Percentiles rank a stretch among this genome's conserved stretches.
Conservation (phyloP, 2,113 vertebrate genomes). For the Gymnorhina tibicen region DNA sequence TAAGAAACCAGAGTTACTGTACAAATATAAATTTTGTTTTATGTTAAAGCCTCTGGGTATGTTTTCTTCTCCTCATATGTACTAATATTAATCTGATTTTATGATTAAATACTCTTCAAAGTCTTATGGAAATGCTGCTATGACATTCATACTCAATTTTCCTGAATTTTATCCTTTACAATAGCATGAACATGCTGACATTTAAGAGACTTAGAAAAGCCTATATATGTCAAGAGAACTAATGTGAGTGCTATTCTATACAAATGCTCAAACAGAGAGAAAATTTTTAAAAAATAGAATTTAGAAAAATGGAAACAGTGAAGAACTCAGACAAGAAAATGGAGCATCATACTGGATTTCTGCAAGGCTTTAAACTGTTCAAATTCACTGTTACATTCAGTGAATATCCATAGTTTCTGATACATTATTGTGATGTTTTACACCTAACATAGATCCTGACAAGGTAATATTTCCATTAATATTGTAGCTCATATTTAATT, state of each 20-base stretch:
- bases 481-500: not conserved
- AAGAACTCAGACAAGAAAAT: not conserved
- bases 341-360: not conserved
- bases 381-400: not conserved
- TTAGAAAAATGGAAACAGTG: not conserved
- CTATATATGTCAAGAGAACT: not conserved
- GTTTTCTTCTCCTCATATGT: not conserved
- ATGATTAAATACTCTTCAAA: not conserved
- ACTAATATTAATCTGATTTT: not conserved
- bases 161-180: not conserved
- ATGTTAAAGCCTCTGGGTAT: not conserved
- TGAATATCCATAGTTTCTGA: not conserved
- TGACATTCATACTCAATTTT: conserved; percentile 10
- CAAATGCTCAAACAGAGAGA: not conserved
- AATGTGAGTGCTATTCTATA: not conserved
- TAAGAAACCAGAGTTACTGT: not conserved
- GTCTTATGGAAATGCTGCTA: not conserved
- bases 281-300: not conserved
- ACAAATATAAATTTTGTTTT: not conserved
- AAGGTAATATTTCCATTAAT: not conserved
- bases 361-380: not conserved
- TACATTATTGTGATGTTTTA: not conserved
- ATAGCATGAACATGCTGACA: not conserved
- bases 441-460: not conserved
- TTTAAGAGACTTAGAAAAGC: not conserved